These are phyloP conservation scores for Pangasianodon gigas DNA, from an alignment of 2,113 vertebrate species.

Conservation along the genomic window DNA sequence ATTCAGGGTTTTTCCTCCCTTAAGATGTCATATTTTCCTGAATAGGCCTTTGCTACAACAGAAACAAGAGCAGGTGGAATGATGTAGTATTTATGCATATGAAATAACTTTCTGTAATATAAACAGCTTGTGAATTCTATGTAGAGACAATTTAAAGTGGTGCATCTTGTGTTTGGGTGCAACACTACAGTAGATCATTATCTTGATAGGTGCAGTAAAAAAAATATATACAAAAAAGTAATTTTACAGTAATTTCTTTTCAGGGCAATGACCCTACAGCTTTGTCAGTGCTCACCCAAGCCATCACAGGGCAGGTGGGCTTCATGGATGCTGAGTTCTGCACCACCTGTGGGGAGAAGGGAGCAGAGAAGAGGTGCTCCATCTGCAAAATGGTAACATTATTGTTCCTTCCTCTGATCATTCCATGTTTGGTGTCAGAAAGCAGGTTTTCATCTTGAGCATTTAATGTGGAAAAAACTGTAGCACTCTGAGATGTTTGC, in stretches of 20 bases:
- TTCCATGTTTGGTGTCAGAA: not conserved
- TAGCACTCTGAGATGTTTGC: not conserved
- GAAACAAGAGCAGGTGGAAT: not conserved
- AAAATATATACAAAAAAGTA: not conserved
- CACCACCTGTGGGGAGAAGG: constrained; percentile 93
- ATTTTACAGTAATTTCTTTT: not conserved
- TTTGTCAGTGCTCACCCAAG: constrained; percentile 93
- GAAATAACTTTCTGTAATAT: not conserved
- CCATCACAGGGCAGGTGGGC: constrained; percentile 95
- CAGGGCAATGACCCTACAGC: constrained; percentile 95
- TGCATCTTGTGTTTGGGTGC: not conserved
- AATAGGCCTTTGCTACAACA: not conserved
- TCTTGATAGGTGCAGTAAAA: not conserved
- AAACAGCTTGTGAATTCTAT: not conserved
- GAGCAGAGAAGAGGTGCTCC: constrained; percentile 92
- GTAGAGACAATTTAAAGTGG: not conserved
- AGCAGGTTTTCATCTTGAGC: not conserved
- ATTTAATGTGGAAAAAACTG: not conserved
- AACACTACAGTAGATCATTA: not conserved
- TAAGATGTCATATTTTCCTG: not conserved
- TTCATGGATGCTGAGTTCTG: constrained; percentile 97
- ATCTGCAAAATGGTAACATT: constrained; percentile 91
- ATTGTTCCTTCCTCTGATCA: not conserved
- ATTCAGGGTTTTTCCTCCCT: not conserved
- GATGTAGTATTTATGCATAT: too few species aligned